Conservation (phyloP, 2,113 vertebrate species). For the Oceanites oceanicus region DNA sequence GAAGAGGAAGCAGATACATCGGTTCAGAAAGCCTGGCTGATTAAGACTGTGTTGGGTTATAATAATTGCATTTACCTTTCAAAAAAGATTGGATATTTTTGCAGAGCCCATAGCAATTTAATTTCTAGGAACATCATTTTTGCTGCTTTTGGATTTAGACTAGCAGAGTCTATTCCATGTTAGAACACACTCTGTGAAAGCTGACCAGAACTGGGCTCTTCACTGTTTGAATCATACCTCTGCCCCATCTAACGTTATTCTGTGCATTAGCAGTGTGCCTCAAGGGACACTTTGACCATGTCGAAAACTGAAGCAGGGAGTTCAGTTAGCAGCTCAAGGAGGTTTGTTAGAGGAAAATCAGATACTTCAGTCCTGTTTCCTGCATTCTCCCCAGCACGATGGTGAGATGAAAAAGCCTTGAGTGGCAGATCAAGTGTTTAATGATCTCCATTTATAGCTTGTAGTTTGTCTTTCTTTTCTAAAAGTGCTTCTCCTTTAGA, state of each 20-base stretch:
- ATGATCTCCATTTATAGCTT: background rate
- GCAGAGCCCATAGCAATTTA: background rate
- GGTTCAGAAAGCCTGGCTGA: background rate
- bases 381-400: background rate
- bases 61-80: background rate
- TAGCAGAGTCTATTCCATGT: background rate
- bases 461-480: background rate
- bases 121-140: background rate
- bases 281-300: constrained; percentile 11
- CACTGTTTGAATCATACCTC: background rate
- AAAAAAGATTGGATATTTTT: background rate
- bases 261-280: background rate
- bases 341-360: constrained; percentile 11
- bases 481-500: background rate
- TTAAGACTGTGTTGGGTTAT: background rate
- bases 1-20: background rate
- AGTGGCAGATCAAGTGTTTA: background rate
- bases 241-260: background rate
- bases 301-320: background rate
- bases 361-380: background rate
- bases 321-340: constrained; percentile 11
- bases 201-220: background rate
- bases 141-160: background rate
- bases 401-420: background rate
- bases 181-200: background rate